Percentiles rank a stretch among this genome's conserved stretches.
phyloP scores from a whole-genome alignment of 2,797 vertebrate species.

The Sebastes matsubarae region DNA sequence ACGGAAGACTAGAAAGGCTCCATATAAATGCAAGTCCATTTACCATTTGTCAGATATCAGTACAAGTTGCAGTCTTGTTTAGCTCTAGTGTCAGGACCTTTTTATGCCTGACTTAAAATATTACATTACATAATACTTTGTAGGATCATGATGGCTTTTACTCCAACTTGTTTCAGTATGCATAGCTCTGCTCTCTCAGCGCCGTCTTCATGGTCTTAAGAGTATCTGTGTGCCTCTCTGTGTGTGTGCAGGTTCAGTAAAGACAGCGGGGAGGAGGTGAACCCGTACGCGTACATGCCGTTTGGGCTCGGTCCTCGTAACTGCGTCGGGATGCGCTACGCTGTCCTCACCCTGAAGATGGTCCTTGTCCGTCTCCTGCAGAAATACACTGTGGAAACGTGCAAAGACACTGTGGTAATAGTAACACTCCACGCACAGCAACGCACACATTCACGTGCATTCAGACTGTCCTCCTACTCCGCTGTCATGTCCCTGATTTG shows the following conservation, averaged over 20 bases:
- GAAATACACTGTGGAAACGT: slow-evolving; percentile 81
- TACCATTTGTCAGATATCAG: neutral
- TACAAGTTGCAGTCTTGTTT: neutral
- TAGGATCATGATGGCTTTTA: neutral
- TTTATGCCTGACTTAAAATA: neutral
- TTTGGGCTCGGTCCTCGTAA: slow-evolving; percentile 89
- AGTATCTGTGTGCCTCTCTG: neutral
- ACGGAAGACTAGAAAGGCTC: too few species aligned
- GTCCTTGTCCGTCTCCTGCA: slow-evolving; percentile 76
- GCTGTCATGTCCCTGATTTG: neutral
- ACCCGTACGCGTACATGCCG: slow-evolving; percentile 83
- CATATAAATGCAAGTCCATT: neutral
- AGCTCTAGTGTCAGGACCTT: neutral
- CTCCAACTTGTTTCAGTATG: neutral
- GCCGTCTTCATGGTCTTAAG: neutral
- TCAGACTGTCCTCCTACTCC: neutral
- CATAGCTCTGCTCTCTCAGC: neutral
- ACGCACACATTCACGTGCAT: neutral
- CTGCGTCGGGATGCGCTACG: slow-evolving; percentile 88
- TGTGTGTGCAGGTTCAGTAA: slow-evolving; percentile 85
- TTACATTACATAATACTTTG: neutral
- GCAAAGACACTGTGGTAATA: slow-evolving; percentile 84
- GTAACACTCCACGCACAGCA: neutral
- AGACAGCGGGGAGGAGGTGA: slow-evolving; percentile 72
- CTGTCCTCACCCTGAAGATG: slow-evolving; percentile 82